Conservation (phyloP, 1,140 invertebrate genomes). For the Drosophila ironensis region DNA sequence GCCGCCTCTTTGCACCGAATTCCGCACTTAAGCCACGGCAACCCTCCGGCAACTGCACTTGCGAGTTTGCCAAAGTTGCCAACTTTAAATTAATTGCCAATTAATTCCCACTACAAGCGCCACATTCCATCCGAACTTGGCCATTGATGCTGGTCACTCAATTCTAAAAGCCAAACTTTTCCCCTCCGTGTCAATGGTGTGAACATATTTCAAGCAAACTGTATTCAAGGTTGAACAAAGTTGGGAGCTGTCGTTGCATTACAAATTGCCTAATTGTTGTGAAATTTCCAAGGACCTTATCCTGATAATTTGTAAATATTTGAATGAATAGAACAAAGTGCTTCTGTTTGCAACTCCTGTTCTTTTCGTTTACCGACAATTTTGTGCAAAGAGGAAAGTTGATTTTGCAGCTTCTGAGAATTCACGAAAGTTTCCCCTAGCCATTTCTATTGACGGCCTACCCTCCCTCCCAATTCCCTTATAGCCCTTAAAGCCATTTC, state of each 20-base stretch:
- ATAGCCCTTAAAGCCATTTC: not conserved
- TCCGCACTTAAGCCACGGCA: not conserved
- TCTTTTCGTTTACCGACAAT: too few relatives aligned
- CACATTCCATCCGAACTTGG: too few relatives aligned
- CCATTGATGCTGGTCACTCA: constrained; percentile 12
- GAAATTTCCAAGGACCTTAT: too few relatives aligned
- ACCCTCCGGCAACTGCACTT: constrained; percentile 7
- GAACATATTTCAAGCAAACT: constrained; percentile 22
- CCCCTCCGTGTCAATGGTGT: constrained; percentile 3
- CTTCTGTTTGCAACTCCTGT: too few relatives aligned
- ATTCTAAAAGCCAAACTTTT: not conserved
- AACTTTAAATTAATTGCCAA: constrained; percentile 75
- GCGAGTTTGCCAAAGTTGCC: constrained; percentile 32
- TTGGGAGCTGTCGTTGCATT: not conserved
- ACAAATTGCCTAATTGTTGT: not conserved
- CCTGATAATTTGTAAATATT: too few relatives aligned
- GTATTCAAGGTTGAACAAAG: constrained; percentile 6
- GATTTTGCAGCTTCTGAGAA: too few relatives aligned
- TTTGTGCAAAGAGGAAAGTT: too few relatives aligned
- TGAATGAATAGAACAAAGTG: too few relatives aligned
- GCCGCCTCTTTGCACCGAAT: not conserved
- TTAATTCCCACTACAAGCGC: constrained; percentile 49
- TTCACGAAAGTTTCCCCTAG: not conserved
- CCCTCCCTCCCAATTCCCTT: not conserved
- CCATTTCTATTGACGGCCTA: too few relatives aligned